A percentile compares a stretch with the other conserved stretches of the same genome.
phyloP scores from a whole-genome alignment of 2,113 vertebrate species.

The Tiliqua scincoides region DNA sequence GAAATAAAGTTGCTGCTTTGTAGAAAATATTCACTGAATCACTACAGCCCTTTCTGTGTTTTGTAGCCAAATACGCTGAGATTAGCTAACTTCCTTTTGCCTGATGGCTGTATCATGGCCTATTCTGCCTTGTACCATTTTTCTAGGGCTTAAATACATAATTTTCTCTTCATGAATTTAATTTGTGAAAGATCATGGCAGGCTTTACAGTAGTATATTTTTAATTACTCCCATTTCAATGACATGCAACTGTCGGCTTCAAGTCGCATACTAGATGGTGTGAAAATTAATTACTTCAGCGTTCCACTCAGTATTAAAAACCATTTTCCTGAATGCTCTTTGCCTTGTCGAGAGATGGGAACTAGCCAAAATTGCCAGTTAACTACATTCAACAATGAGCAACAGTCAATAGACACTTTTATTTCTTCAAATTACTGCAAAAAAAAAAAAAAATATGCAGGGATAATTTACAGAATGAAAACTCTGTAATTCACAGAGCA shows the following conservation, averaged over 20 bases:
- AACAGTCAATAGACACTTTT: slow-evolving; percentile 16
- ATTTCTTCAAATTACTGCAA: slow-evolving; percentile 13
- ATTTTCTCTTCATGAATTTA: neutral
- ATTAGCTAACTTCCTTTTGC: neutral
- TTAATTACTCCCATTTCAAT: neutral
- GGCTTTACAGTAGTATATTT: neutral
- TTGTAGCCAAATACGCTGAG: neutral
- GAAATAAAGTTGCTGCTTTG: neutral
- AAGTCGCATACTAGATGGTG: neutral
- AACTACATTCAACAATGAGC: neutral
- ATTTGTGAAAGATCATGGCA: neutral
- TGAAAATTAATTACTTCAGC: slow-evolving; percentile 35
- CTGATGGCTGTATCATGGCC: neutral
- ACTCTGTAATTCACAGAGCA: neutral
- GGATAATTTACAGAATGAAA: neutral
- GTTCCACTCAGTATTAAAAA: slow-evolving; percentile 15
- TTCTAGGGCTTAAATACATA: neutral
- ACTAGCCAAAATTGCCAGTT: neutral
- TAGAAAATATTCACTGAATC: slow-evolving; percentile 3
- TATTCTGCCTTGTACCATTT: neutral
- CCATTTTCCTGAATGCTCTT: neutral
- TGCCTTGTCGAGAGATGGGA: neutral
- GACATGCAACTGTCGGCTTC: neutral
- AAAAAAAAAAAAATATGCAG: too few species aligned
- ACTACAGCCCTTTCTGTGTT: neutral